A percentile compares a stretch with the other conserved stretches of the same genome.
Evolutionary conservation across 2,797 vertebrate species (phyloP).

Genomic region (Sebastes vulpes): DNA sequence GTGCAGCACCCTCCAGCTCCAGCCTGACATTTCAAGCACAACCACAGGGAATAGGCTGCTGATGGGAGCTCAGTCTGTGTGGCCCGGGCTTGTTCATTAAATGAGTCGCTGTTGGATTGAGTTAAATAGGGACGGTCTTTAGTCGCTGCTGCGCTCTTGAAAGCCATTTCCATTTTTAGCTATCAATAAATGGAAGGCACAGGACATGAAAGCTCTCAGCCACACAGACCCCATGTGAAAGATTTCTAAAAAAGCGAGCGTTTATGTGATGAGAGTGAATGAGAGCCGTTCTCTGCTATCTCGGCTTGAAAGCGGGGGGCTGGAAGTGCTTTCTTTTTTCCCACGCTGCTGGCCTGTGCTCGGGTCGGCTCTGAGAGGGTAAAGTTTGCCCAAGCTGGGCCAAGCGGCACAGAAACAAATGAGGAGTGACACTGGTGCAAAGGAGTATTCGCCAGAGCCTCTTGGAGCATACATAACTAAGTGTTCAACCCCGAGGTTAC

Average conservation of each 20-base stretch:
- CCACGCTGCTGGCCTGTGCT: constrained; percentile 74
- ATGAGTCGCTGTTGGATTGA: constrained; percentile 63
- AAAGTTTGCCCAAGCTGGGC: constrained; percentile 75
- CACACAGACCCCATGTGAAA: constrained; percentile 45
- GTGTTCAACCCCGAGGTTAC: constrained; percentile 86
- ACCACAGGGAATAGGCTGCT: constrained; percentile 61
- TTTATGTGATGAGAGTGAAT: constrained; percentile 69
- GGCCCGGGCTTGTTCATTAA: constrained; percentile 72
- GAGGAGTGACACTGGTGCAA: constrained; percentile 89
- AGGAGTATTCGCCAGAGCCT: constrained; percentile 85
- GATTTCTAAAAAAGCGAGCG: constrained; percentile 58
- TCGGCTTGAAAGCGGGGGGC: constrained; percentile 60
- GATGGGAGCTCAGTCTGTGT: constrained; percentile 67
- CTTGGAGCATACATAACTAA: constrained; percentile 88
- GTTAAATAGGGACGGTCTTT: constrained; percentile 71
- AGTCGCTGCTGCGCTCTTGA: constrained; percentile 62
- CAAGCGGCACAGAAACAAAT: constrained; percentile 88
- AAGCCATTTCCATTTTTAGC: constrained; percentile 80
- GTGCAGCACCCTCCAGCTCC: constrained; percentile 66
- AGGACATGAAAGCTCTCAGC: constrained; percentile 59
- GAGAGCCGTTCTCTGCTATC: constrained; percentile 59
- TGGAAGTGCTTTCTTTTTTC: constrained; percentile 64
- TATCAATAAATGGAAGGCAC: constrained; percentile 65
- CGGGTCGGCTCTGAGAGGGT: constrained; percentile 57
- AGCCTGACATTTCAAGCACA: constrained; percentile 75